Conservation (phyloP, 2,113 vertebrate genomes). For the Cervus canadensis region DNA sequence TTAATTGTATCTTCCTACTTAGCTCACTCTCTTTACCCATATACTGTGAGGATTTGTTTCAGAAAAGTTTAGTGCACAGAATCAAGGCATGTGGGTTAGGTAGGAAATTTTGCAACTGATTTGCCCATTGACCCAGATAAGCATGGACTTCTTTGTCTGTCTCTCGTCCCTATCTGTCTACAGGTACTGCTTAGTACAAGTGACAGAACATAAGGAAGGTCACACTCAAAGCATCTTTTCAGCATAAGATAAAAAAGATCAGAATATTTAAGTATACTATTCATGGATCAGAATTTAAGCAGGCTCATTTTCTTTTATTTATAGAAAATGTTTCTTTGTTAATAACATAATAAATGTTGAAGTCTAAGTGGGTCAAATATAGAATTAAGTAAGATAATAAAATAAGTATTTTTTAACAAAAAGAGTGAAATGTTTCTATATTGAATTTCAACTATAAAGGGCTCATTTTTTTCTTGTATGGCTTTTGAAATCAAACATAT, state of each 20-base stretch:
- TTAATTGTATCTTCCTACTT: background rate
- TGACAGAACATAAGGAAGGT: background rate
- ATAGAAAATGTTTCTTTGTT: background rate
- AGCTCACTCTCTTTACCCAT: background rate
- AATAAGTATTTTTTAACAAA: background rate
- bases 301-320: background rate
- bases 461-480: background rate
- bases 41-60: background rate
- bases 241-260: background rate
- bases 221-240: background rate
- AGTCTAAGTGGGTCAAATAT: background rate
- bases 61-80: background rate
- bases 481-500: background rate
- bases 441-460: background rate
- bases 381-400: background rate
- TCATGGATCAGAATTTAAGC: background rate
- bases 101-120: background rate
- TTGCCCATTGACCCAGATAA: background rate
- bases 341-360: background rate
- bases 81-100: background rate
- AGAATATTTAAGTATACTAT: background rate
- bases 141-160: background rate
- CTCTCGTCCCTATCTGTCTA: background rate
- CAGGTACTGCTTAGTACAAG: background rate
- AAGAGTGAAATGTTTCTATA: background rate